Percentiles rank a stretch among this genome's conserved stretches.
Conservation (phyloP, 2,113 vertebrate genomes). For the Sula dactylatra region DNA sequence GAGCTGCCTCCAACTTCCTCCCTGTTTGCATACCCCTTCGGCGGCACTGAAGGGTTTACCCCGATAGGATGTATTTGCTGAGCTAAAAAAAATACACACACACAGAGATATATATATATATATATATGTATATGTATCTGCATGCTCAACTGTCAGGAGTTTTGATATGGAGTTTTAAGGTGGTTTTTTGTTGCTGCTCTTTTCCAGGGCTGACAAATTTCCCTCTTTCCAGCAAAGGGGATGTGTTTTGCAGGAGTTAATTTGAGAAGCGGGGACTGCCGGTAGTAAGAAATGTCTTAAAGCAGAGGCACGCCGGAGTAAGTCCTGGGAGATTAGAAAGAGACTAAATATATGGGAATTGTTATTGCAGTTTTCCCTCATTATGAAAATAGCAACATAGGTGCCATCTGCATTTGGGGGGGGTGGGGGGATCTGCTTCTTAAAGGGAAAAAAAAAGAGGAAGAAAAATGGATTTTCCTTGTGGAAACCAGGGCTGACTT, state of each 20-base stretch:
- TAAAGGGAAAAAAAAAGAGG: not conserved
- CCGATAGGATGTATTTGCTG: not conserved
- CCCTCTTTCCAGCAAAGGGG: not conserved
- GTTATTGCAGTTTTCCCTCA: not conserved
- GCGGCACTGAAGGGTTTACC: not conserved
- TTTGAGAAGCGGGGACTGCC: not conserved
- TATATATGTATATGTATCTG: fast-evolving
- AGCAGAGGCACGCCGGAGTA: not conserved
- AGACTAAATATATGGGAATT: not conserved
- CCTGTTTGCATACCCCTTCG: not conserved
- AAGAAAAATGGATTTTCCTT: not conserved
- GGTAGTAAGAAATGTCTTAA: not conserved
- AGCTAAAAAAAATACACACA: not conserved
- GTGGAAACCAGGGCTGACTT: not conserved
- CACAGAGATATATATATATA: fast-evolving
- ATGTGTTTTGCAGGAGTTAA: not conserved
- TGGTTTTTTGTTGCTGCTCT: not conserved
- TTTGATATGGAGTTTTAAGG: not conserved
- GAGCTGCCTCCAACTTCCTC: not conserved
- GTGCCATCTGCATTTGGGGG: not conserved
- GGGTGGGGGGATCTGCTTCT: not conserved
- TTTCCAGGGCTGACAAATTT: not conserved
- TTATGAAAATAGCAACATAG: not conserved
- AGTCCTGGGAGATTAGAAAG: not conserved
- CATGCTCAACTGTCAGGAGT: not conserved